These are phyloP conservation scores for Elephantulus edwardii DNA, from an alignment of 2,113 vertebrate species.

Conservation along the genomic window DNA sequence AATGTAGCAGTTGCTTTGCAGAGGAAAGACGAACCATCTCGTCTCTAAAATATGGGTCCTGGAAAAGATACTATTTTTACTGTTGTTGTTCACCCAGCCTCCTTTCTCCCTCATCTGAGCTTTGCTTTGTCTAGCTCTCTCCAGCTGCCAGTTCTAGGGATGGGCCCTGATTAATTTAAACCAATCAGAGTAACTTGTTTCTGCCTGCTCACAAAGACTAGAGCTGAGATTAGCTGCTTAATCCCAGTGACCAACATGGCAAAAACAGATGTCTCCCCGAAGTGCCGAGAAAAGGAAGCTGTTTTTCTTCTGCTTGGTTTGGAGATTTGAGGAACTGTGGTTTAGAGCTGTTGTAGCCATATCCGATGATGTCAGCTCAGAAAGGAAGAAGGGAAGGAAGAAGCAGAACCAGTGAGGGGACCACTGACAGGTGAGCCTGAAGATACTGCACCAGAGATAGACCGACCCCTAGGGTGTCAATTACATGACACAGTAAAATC, in stretches of 20 bases:
- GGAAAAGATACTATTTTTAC: too few relatives aligned
- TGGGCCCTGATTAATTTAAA: not conserved
- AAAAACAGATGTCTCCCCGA: not conserved
- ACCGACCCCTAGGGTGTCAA: not conserved
- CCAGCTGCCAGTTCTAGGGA: not conserved
- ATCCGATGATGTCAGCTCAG: not conserved
- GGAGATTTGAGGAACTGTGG: not conserved
- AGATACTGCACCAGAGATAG: not conserved
- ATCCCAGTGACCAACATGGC: not conserved
- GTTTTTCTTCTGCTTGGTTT: not conserved
- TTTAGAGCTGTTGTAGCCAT: not conserved
- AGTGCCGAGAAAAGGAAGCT: not conserved
- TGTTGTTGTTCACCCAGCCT: not conserved
- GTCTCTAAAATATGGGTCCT: too few relatives aligned
- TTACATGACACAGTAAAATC: not conserved
- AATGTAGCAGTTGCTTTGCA: too few relatives aligned
- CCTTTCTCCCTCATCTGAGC: fast-evolving
- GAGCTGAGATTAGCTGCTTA: not conserved
- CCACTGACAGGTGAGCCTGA: not conserved
- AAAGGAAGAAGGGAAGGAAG: not conserved
- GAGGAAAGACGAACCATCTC: too few relatives aligned
- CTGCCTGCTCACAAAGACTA: not conserved
- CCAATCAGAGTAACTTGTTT: not conserved
- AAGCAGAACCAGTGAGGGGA: not conserved
- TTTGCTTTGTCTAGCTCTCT: not conserved